A percentile compares a stretch with the other conserved stretches of the same genome.
Evolutionary conservation across 2,888 invertebrate species (phyloP).

Genomic region (Augochlorella aurata): DNA sequence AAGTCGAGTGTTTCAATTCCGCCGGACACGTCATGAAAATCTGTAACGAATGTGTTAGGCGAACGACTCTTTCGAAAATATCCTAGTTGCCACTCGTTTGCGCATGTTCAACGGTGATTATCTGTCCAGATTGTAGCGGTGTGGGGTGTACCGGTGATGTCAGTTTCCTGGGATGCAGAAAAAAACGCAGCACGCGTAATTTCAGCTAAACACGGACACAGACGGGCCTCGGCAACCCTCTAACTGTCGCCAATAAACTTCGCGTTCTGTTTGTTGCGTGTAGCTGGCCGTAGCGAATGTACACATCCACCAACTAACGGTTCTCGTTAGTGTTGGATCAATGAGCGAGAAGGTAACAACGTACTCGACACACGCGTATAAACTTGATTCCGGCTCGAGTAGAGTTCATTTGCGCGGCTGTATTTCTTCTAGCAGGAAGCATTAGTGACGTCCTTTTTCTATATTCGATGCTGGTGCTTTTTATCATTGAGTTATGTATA

Average conservation of each 20-base stretch:
- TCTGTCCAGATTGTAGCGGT: slow-evolving; percentile 28
- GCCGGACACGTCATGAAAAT: no score
- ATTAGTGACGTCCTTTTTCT: no score
- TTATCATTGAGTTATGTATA: no score
- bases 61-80: background rate
- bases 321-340: no score
- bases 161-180: slow-evolving; percentile 5
- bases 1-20: no score
- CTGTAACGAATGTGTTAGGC: no score
- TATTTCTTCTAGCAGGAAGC: no score
- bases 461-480: no score
- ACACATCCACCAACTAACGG: slow-evolving; percentile 17
- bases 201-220: slow-evolving; percentile 50
- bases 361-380: no score
- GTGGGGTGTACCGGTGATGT: background rate
- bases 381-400: no score
- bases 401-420: no score
- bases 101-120: slow-evolving; percentile 32
- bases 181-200: slow-evolving; percentile 41
- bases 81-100: slow-evolving; percentile 15
- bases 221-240: background rate
- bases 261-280: slow-evolving; percentile 53
- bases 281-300: slow-evolving; percentile 10
- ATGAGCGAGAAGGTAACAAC: no score
- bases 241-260: slow-evolving; percentile 51